A percentile compares a stretch with the other conserved stretches of the same genome.
Conservation (phyloP, 1,140 invertebrate genomes). For the Drosophila kepulauana region DNA sequence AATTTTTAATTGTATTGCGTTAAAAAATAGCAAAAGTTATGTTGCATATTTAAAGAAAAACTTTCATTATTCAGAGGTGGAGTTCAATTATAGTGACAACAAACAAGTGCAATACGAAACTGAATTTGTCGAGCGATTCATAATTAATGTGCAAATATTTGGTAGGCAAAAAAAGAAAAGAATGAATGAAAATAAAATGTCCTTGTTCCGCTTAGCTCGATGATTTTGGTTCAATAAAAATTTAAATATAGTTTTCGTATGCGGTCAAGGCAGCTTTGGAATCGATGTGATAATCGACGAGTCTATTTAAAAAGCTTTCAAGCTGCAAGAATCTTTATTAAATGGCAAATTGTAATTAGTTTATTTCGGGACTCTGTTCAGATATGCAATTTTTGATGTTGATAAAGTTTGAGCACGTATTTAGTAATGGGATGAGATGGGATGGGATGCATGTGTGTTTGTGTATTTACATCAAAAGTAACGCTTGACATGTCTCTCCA, state of each 20-base stretch:
- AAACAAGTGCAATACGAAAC: neutral
- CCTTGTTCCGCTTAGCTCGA: neutral
- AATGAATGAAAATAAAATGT: neutral
- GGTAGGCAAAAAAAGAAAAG: neutral
- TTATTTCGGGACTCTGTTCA: no score
- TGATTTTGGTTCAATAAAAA: neutral
- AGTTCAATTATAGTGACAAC: neutral
- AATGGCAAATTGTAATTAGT: no score
- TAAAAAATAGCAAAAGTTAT: no score
- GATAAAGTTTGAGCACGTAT: no score
- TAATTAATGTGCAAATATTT: constrained; percentile 5
- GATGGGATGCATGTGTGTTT: neutral
- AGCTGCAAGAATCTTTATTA: no score
- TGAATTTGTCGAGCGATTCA: neutral
- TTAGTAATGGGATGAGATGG: no score
- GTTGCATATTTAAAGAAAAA: neutral
- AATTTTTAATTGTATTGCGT: no score
- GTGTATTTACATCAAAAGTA: constrained; percentile 26
- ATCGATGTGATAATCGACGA: neutral
- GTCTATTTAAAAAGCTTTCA: neutral
- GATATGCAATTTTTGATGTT: no score
- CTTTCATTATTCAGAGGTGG: neutral
- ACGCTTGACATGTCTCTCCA: constrained; percentile 57
- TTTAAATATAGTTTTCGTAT: neutral
- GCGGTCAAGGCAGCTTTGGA: neutral